Conservation (phyloP, 1,140 invertebrate genomes). For the Chlorops oryzae region DNA sequence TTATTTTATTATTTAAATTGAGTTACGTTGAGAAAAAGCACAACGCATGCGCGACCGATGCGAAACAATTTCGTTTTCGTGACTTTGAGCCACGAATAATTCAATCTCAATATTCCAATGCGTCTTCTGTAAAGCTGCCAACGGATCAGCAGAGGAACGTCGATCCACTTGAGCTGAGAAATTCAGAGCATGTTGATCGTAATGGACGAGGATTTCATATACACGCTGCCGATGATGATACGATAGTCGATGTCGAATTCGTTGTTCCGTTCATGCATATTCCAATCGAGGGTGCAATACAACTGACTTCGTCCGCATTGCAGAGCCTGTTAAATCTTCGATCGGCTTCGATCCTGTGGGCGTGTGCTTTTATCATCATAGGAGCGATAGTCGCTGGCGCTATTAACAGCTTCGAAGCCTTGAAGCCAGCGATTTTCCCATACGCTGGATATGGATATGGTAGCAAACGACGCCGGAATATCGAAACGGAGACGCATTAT, state of each 20-base stretch:
- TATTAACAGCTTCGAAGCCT: constrained; percentile 15
- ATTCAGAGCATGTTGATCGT: constrained; percentile 12
- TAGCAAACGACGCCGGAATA: no score
- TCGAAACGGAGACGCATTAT: no score
- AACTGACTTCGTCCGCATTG: constrained; percentile 25
- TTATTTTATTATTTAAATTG: no score
- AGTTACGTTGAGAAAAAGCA: no score
- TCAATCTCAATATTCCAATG: no score
- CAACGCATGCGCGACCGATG: no score
- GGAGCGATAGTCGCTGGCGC: constrained; percentile 34
- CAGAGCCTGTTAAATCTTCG: constrained; percentile 28
- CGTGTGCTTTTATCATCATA: constrained; percentile 28
- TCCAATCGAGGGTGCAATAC: constrained; percentile 29
- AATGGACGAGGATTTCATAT: constrained; percentile 36
- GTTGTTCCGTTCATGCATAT: constrained; percentile 32
- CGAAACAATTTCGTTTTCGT: constrained; percentile 34
- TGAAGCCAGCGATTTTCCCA: neutral
- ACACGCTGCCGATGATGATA: constrained; percentile 30
- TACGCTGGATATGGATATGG: constrained; percentile 21
- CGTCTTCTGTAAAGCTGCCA: no score
- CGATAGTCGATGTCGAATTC: constrained; percentile 39
- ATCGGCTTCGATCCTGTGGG: constrained; percentile 24
- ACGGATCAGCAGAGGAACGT: no score
- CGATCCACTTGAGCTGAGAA: no score
- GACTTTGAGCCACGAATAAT: constrained; percentile 32